Evolutionary conservation across 2,113 vertebrate species (phyloP).

Genomic region (Lagenorhynchus albirostris): DNA sequence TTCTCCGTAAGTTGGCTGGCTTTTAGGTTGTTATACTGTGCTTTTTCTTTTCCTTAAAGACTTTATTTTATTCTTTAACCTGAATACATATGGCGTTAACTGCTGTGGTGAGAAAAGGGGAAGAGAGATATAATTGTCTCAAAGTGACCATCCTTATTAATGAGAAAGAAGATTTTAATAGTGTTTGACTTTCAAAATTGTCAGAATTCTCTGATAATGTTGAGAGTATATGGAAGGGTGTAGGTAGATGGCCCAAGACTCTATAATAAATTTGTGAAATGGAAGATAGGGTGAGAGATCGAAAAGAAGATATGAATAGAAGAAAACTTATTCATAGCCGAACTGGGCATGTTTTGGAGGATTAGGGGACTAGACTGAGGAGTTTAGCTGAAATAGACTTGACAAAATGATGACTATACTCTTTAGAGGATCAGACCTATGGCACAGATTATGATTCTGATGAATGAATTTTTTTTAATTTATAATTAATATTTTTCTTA

Average conservation of each 20-base stretch:
- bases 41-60: background rate
- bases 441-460: background rate
- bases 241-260: background rate
- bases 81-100: background rate
- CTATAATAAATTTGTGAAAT: background rate
- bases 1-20: background rate
- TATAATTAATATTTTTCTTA: background rate
- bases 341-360: background rate
- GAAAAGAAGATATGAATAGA: background rate
- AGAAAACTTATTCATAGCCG: background rate
- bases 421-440: background rate
- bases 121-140: background rate
- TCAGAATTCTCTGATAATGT: background rate
- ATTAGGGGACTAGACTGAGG: background rate
- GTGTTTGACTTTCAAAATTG: background rate
- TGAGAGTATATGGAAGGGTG: background rate
- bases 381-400: background rate
- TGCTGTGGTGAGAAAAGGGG: background rate
- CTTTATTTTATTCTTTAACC: background rate
- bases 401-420: background rate
- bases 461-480: background rate
- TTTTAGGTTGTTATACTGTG: background rate
- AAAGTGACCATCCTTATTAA: background rate
- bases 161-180: background rate
- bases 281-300: background rate